Conservation (phyloP, 1,140 invertebrate genomes). For the Cecropterus lyciades region DNA sequence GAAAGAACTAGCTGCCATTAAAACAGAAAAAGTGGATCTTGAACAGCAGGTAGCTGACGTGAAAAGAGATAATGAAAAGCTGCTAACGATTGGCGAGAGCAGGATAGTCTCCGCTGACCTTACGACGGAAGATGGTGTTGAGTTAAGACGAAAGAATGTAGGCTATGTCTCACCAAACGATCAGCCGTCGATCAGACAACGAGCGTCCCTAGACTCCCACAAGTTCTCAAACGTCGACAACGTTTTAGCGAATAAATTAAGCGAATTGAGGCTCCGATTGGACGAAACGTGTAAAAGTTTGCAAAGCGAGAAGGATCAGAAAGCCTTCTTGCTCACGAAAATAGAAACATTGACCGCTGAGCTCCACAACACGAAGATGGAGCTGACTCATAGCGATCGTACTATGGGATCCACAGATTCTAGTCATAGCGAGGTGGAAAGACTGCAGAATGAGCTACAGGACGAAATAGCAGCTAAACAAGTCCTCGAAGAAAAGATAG, state of each 20-base stretch:
- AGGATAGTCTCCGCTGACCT: conserved; percentile 71
- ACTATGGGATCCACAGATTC: conserved; percentile 76
- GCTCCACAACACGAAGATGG: conserved; percentile 68
- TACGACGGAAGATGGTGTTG: conserved; percentile 68
- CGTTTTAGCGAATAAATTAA: conserved; percentile 68
- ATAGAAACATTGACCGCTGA: conserved; percentile 71
- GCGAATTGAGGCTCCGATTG: conserved; percentile 67
- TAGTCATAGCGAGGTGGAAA: conserved; percentile 77
- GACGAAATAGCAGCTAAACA: conserved; percentile 78
- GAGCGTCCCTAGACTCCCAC: conserved; percentile 75
- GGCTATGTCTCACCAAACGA: conserved; percentile 68
- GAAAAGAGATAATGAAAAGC: conserved; percentile 74
- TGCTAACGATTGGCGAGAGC: conserved; percentile 73
- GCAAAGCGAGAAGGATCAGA: conserved; percentile 75
- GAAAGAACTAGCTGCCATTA: conserved; percentile 91
- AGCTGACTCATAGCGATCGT: conserved; percentile 66
- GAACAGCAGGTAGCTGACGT: conserved; percentile 86
- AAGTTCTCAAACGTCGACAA: conserved; percentile 77
- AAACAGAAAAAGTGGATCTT: conserved; percentile 92
- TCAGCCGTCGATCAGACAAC: conserved; percentile 54
- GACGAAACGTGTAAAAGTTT: conserved; percentile 72
- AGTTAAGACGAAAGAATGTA: conserved; percentile 67
- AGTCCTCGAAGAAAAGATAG: conserved; percentile 85
- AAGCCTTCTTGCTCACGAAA: conserved; percentile 67
- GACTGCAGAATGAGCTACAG: conserved; percentile 76